These are phyloP conservation scores for Heliconius hewitsoni DNA, from an alignment of 1,140 invertebrate genomes.

Conservation along the genomic window DNA sequence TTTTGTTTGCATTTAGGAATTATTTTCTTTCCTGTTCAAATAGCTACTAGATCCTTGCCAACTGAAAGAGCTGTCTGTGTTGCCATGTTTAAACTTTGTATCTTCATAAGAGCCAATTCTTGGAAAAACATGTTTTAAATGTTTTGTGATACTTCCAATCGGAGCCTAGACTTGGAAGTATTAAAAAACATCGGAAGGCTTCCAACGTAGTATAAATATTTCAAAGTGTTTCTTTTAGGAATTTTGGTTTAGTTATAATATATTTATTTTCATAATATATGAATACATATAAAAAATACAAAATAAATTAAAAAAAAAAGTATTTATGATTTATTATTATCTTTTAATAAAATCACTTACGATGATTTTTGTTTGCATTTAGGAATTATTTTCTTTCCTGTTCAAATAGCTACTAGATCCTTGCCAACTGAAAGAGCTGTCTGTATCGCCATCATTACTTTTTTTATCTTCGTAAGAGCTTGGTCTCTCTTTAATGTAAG, in stretches of 20 bases:
- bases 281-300: background rate
- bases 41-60: conserved; percentile 63
- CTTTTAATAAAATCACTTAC: background rate
- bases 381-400: background rate
- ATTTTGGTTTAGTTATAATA: too few relatives aligned
- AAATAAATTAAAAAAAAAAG: background rate
- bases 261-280: too few relatives aligned
- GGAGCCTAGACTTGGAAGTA: too few relatives aligned
- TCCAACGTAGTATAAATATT: too few relatives aligned
- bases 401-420: conserved; percentile 58
- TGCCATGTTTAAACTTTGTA: conserved; percentile 49
- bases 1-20: too few relatives aligned
- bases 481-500: conserved; percentile 45
- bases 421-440: conserved; percentile 73
- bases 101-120: conserved; percentile 21
- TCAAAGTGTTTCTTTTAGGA: too few relatives aligned
- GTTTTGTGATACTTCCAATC: too few relatives aligned
- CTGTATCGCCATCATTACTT: conserved; percentile 64
- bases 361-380: background rate
- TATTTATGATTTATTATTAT: background rate
- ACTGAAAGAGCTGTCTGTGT: conserved; percentile 71
- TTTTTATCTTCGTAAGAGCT: conserved; percentile 44
- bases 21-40: too few relatives aligned
- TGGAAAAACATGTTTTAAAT: too few relatives aligned
- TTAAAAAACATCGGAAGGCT: too few relatives aligned